Conservation (phyloP, 2,113 vertebrate genomes). For the Gnathonemus longibarbis region DNA sequence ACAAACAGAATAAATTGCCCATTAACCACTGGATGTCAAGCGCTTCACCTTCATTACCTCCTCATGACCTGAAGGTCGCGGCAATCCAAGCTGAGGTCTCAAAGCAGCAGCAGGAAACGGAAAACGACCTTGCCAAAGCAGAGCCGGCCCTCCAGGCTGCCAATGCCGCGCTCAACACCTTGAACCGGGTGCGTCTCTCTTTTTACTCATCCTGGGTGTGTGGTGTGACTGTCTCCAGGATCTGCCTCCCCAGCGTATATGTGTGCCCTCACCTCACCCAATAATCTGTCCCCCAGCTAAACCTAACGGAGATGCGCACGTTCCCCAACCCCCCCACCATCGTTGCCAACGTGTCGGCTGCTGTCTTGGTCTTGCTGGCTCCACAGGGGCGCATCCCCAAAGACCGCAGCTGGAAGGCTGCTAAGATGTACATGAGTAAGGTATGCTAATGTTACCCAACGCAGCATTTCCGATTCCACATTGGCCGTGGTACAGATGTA, state of each 20-base stretch:
- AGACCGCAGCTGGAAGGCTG: slow-evolving; percentile 65
- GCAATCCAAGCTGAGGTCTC: slow-evolving; percentile 61
- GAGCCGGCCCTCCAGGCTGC: slow-evolving; percentile 54
- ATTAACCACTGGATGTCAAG: background rate
- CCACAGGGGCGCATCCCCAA: slow-evolving; percentile 55
- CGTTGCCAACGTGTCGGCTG: slow-evolving; percentile 52
- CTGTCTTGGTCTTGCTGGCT: slow-evolving; percentile 53
- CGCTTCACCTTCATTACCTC: background rate
- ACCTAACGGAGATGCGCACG: slow-evolving; percentile 62
- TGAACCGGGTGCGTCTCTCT: slow-evolving; percentile 48
- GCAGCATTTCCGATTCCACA: background rate
- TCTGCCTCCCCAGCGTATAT: background rate
- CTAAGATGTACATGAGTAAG: slow-evolving; percentile 64
- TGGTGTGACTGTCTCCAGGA: background rate
- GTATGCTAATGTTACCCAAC: slow-evolving; percentile 32
- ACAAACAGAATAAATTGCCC: background rate
- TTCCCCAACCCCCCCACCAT: slow-evolving; percentile 57
- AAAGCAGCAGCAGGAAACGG: slow-evolving; percentile 61
- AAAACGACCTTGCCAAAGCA: slow-evolving; percentile 61
- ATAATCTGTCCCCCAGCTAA: slow-evolving; percentile 45
- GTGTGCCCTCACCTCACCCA: background rate
- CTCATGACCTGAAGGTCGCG: slow-evolving; percentile 42
- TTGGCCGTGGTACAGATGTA: background rate
- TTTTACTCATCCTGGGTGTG: background rate
- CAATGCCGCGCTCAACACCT: slow-evolving; percentile 55